Base-by-base conservation (phyloP, 2,888 invertebrate genomes). In the Keiferia lycopersicella region DNA sequence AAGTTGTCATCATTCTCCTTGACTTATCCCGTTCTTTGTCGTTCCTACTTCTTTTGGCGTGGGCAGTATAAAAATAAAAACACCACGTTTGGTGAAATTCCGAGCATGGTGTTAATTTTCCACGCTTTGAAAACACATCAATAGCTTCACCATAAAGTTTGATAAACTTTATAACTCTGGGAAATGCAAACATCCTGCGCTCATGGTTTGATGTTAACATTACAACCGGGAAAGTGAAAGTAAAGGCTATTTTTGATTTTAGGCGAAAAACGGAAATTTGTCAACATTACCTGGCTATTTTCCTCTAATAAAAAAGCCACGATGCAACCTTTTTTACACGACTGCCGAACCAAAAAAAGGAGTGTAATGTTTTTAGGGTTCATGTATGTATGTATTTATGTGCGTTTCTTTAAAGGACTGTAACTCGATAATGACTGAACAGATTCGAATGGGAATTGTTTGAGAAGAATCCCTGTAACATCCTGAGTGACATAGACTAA, bases 151-250 rank as follows among this genome's bases (percentile, higher is more conserved):
- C 45, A n/a, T 45, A 45, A 45, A 45, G 45, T 45, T 45, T 45
- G 45, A 45, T 45, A 50, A 50, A 50, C 18, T 63, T 63, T 48
- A 57, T 48, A 50, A 22, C 50, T 22, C 20, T 50, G 50, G 50
- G 50, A 18, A 50, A 50, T 50, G 18, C 38, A 50, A 22, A 51
- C 48, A 57, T 39, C 64, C 34, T 60, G 20, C 22, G 14, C 38
- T 14, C 57, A 14, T 16, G 30, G 18, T 26, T 16, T 57, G 30
- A 50, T 50, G 50, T 50, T 50, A 22, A 20, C 11, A 20, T 50
- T 20, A 50, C 20, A 50, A 20, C 50, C 50, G 10, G 18, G 50
- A 20, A 50, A 50, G 50, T 22, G 50, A 45, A 45, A 34, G 45
- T 11, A 45, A 45, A 50, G n/a, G 20, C 18, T 22, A 56, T 20